These are phyloP conservation scores for Cataglyphis hispanica DNA, from an alignment of 1,140 invertebrate genomes.

Conservation along the genomic window DNA sequence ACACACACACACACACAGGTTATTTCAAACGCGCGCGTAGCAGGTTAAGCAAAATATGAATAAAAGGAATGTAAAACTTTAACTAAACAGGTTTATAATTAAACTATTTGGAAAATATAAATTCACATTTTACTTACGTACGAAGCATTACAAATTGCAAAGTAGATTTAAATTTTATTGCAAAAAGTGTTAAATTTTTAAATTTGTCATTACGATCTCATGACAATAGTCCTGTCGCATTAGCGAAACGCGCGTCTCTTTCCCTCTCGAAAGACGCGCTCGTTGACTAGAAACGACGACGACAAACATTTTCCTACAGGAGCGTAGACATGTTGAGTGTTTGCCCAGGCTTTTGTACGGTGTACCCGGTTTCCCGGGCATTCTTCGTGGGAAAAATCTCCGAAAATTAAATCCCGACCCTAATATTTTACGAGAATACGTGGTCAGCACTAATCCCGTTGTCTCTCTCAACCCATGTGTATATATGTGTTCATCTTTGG, in stretches of 20 bases:
- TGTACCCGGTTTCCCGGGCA: slow-evolving; percentile 57
- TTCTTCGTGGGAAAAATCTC: slow-evolving; percentile 82
- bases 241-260: slow-evolving; percentile 34
- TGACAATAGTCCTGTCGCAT: slow-evolving; percentile 24
- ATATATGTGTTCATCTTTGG: not conserved
- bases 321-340: slow-evolving; percentile 82
- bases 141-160: not conserved
- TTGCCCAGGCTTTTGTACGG: slow-evolving; percentile 74
- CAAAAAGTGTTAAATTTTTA: too few species aligned
- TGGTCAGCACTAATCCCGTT: slow-evolving; percentile 75
- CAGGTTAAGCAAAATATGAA: not conserved
- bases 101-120: not conserved
- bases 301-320: slow-evolving; percentile 83
- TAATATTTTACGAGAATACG: slow-evolving; percentile 29
- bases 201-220: slow-evolving; percentile 12
- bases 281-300: slow-evolving; percentile 77
- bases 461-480: slow-evolving; percentile 68
- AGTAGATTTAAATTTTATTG: not conserved
- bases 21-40: too few species aligned
- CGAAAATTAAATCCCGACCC: slow-evolving; percentile 78
- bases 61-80: not conserved
- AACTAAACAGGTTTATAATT: not conserved
- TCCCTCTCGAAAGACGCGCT: slow-evolving; percentile 46
- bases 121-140: not conserved
- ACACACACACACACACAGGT: too few species aligned